phyloP scores from a whole-genome alignment of 2,113 vertebrate species.

The Bubo bubo region DNA sequence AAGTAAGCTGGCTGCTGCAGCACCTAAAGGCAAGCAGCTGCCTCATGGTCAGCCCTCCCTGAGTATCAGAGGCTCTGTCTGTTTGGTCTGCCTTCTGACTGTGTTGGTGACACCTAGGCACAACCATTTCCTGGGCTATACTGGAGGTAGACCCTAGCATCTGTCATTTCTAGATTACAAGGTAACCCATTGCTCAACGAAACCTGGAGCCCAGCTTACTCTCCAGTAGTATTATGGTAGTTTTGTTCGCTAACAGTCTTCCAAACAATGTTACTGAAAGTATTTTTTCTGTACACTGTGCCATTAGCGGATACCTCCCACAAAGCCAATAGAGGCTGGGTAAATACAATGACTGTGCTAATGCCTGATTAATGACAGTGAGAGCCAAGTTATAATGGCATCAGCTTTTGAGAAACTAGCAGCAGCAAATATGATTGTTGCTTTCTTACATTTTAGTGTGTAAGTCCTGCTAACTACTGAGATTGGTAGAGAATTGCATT shows the following conservation, averaged over 20 bases:
- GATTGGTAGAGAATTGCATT: not conserved
- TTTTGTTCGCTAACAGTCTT: not conserved
- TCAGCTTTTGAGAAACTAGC: not conserved
- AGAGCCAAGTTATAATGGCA: not conserved
- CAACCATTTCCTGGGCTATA: not conserved
- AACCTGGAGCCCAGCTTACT: not conserved
- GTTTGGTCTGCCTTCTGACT: not conserved
- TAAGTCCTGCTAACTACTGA: not conserved
- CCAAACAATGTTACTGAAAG: not conserved
- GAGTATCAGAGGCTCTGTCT: not conserved
- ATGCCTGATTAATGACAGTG: not conserved
- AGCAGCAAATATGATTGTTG: not conserved
- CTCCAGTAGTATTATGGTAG: not conserved
- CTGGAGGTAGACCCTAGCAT: not conserved
- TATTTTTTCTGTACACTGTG: not conserved
- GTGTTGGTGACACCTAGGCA: not conserved
- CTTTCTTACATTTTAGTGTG: not conserved
- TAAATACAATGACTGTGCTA: not conserved
- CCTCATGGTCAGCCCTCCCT: not conserved
- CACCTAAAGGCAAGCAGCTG: not conserved
- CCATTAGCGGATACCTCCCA: not conserved
- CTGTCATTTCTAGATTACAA: not conserved
- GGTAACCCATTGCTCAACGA: fast-evolving
- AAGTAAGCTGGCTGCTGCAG: not conserved
- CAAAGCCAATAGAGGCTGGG: not conserved